Base-by-base conservation (phyloP, 2,888 invertebrate species). In the Osmoderma eremita region DNA sequence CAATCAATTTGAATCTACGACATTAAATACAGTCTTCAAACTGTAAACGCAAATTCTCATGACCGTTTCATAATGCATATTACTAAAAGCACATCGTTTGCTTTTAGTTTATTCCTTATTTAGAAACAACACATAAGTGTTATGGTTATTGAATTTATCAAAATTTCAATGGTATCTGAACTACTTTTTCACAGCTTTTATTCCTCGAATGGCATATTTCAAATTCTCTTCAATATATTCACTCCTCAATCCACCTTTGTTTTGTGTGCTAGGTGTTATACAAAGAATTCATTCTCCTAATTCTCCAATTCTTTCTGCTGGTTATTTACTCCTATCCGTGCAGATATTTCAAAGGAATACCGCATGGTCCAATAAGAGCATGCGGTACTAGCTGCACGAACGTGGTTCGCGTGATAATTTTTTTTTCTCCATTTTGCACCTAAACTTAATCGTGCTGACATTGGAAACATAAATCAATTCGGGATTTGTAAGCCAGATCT, bases 381-480 rank as follows among this genome's bases (percentile, higher is more conserved):
- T 18, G 41, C 22, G 10, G n/a, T 38, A 22, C 54, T 20, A 39
- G 41, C 39, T 56, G 54, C 54, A 56, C 54, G 54, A 56, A 56
- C 41, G 41, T 56, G 20, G 54, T 20, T 41, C 12, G 54, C 41
- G 39, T 56, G 41, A 56, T 56, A 56, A 56, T 41, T 56, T 56
- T 56, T 30, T 24, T 56, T 56, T 56, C 54, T 56, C 54, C 39
- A 41, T 13, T 56, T 56, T 56, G n/a, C 22, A 56, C 41, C 20
- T 39, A 56, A 56, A 56, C 54, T 41, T 41, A 56, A 56, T 41
- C 54, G 54, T 56, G 20, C 41, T 39, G 41, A 56, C 41, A 41
- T 56, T 56, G 22, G 20, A 41, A 56, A 41, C 41, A 56, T 56
- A 56, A 56, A 56, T 56, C 41, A 56, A 56, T 56, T 39, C 39